Evolutionary conservation across 2,888 invertebrate species (phyloP), one percentile per base, ranked within the genome.

Genomic region (Heliconius ismenius): DNA sequence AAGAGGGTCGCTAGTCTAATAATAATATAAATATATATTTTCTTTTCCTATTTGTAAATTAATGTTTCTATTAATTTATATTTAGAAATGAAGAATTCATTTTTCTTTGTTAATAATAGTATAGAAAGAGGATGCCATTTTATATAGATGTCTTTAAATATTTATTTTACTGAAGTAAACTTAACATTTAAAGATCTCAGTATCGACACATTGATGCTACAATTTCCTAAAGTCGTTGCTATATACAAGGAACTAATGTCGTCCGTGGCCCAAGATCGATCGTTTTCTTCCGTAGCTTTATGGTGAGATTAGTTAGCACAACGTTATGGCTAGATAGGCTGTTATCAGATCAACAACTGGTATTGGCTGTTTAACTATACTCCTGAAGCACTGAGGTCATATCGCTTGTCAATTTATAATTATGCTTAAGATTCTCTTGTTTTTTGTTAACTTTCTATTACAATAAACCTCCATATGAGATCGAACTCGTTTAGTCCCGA

Each of bases 281-380:
- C n/a, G n/a, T n/a, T 64, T 21, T 32, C 15, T 63, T 28, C 15
- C 63, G 32, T 32, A 32, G 1, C 32, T 32, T 32, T 32, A 32
- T 32, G 32, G 32, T 32, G 32, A 32, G 7, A 32, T 32, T 32
- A 32, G 32, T 32, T 32, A 32, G 32, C 32, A 32, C 32, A 32
- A 32, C 32, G 26, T 21, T 64, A 10, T 64, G 18, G 32, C 1
- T 32, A 32, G 32, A 32, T 64, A 64, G 2, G n/a, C 10, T 21
- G 63, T 32, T 63, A 63, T 63, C 63, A 63, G 63, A 63, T 63
- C 32, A 11, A 36, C 6, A 36, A 64, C 64, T 9, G n/a, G 64
- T 64, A 36, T 64, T 36, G 60, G 11, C 60, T n/a, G 24, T n/a
- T 58, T n/a, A 21, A 64, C 21, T 64, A 32, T 32, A 1, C 32